phyloP scores from a whole-genome alignment of 1,140 invertebrate genomes.

The Lordiphosa mommai region DNA sequence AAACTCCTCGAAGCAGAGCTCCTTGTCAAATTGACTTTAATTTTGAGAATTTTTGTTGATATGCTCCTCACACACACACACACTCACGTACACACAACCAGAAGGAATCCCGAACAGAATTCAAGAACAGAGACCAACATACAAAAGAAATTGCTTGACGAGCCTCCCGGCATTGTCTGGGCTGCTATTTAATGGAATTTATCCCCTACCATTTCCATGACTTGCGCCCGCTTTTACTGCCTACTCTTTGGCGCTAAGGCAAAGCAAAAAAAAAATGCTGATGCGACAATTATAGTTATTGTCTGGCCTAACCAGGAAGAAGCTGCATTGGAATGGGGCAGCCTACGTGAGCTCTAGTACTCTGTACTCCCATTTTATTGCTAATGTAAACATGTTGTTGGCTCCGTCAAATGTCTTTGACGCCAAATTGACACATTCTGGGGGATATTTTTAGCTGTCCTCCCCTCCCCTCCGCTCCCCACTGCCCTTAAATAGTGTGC shows the following conservation, averaged over 20 bases:
- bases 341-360: conserved; percentile 44
- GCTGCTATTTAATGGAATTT: conserved; percentile 61
- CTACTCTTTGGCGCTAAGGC: conserved; percentile 37
- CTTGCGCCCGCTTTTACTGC: conserved; percentile 45
- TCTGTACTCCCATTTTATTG: conserved; percentile 55
- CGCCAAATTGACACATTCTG: conserved; percentile 72
- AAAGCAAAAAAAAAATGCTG: conserved; percentile 53
- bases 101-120: conserved; percentile 5
- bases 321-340: not conserved
- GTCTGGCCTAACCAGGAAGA: conserved; percentile 52
- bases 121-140: conserved; percentile 14
- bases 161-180: conserved; percentile 39
- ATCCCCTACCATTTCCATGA: conserved; percentile 23
- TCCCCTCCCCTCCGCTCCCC: conserved; percentile 10
- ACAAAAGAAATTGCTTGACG: conserved; percentile 62
- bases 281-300: conserved; percentile 76
- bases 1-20: not conserved
- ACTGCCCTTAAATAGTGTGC: conserved; percentile 50
- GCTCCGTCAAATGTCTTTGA: conserved; percentile 51
- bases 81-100: conserved; percentile 54
- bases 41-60: conserved; percentile 23
- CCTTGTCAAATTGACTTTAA: conserved; percentile 3
- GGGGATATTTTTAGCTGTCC: conserved; percentile 22
- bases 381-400: conserved; percentile 71
- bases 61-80: conserved; percentile 29